These are phyloP conservation scores for Ctenochaetus hawaiiensis DNA, from an alignment of 2,797 vertebrate species.

Conservation along the genomic window DNA sequence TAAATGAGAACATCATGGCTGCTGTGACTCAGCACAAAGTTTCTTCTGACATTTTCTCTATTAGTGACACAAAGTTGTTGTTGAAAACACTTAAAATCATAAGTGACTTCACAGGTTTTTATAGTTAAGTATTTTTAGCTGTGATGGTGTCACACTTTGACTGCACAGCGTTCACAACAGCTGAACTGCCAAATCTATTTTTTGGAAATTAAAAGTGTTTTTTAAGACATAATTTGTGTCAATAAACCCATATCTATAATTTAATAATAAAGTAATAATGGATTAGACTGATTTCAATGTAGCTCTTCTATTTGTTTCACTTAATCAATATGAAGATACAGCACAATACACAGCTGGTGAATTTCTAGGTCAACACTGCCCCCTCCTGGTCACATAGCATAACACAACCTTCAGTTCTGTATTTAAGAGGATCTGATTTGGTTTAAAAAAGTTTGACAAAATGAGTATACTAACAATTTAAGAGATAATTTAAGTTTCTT, in stretches of 20 bases:
- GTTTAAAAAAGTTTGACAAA: neutral
- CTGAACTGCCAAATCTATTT: neutral
- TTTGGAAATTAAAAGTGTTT: neutral
- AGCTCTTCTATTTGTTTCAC: neutral
- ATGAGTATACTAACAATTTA: neutral
- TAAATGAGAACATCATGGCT: neutral
- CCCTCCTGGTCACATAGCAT: conserved; percentile 58
- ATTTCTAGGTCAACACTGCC: conserved; percentile 33
- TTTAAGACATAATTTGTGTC: neutral
- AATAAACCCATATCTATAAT: neutral
- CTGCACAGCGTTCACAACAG: neutral
- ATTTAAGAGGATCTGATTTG: neutral
- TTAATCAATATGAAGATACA: neutral
- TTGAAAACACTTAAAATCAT: too few relatives aligned
- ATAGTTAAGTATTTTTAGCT: too few relatives aligned
- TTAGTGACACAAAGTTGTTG: too few relatives aligned
- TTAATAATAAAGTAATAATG: neutral
- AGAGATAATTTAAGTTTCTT: neutral
- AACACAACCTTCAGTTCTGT: neutral
- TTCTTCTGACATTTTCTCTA: neutral
- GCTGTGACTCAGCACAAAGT: neutral
- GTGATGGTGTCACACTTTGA: neutral
- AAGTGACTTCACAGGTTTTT: too few relatives aligned
- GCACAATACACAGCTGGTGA: neutral
- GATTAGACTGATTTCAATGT: neutral